phyloP scores from a whole-genome alignment of 2,113 vertebrate species.

The Aegithalos caudatus region DNA sequence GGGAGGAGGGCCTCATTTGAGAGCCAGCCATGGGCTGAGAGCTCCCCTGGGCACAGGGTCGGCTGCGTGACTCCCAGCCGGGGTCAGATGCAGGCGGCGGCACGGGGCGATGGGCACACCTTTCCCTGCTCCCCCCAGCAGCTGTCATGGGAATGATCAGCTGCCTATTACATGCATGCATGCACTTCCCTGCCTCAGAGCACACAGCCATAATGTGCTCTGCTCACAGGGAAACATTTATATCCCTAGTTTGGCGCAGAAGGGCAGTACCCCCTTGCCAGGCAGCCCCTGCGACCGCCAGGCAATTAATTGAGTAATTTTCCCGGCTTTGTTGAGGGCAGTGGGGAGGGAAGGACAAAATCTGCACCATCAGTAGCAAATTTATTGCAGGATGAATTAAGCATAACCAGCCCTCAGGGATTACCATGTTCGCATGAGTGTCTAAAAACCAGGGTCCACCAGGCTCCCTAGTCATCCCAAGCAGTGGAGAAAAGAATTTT shows the following conservation, averaged over 20 bases:
- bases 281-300: background rate
- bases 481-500: background rate
- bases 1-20: background rate
- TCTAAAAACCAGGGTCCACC: slow-evolving; percentile 52
- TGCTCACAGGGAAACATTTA: slow-evolving; percentile 80
- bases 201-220: slow-evolving; percentile 71
- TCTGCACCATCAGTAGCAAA: background rate
- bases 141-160: slow-evolving; percentile 87
- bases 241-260: slow-evolving; percentile 69
- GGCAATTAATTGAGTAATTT: slow-evolving; percentile 40
- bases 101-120: slow-evolving; percentile 64
- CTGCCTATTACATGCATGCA: slow-evolving; percentile 86
- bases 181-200: slow-evolving; percentile 78
- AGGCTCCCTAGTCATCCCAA: slow-evolving; percentile 50
- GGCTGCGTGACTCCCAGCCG: slow-evolving; percentile 44
- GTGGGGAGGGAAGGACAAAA: slow-evolving; percentile 27
- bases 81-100: slow-evolving; percentile 70
- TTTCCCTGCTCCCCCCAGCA: slow-evolving; percentile 59
- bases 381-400: slow-evolving; percentile 14
- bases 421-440: background rate
- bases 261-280: slow-evolving; percentile 15
- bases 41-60: background rate
- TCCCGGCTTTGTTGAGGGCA: background rate
- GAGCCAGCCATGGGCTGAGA: background rate
- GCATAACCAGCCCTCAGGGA: slow-evolving; percentile 2